phyloP scores from a whole-genome alignment of 2,888 invertebrate genomes.

The Ctenicera cuprea region DNA sequence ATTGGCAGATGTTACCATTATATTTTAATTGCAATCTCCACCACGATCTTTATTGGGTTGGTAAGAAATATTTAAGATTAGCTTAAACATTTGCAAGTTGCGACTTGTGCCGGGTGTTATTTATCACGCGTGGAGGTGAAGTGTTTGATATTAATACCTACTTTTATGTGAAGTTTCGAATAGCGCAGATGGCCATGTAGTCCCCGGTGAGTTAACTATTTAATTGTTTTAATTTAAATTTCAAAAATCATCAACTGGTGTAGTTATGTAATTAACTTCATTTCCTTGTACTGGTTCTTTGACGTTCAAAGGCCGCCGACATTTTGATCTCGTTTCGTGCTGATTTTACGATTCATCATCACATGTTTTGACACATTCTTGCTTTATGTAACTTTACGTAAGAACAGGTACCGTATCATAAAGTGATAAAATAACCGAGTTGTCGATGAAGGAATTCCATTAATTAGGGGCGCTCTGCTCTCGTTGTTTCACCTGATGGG shows the following conservation, averaged over 20 bases:
- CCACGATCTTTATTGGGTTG: too few relatives aligned
- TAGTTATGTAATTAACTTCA: slow-evolving; percentile 7
- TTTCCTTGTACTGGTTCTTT: slow-evolving; percentile 11
- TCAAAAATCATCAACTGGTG: not conserved
- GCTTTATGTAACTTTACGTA: slow-evolving; percentile 17
- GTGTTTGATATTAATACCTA: too few relatives aligned
- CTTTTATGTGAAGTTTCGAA: too few relatives aligned
- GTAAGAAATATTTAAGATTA: too few relatives aligned
- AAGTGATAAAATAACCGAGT: slow-evolving; percentile 12
- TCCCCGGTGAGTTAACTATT: too few relatives aligned
- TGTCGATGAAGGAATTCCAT: slow-evolving; percentile 14
- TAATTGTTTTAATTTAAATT: slow-evolving; percentile 9
- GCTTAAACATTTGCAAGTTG: too few relatives aligned
- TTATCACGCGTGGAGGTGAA: too few relatives aligned
- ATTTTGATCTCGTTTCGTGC: slow-evolving; percentile 15
- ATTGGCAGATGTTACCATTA: too few relatives aligned
- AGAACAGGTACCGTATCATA: slow-evolving; percentile 5
- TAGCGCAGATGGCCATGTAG: too few relatives aligned
- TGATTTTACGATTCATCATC: slow-evolving; percentile 23
- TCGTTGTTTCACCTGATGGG: slow-evolving; percentile 15
- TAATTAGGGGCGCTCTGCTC: slow-evolving; percentile 1
- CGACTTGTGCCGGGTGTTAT: too few relatives aligned
- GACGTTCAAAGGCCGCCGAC: not conserved
- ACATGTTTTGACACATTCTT: slow-evolving; percentile 23
- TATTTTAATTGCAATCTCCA: too few relatives aligned